Evolutionary conservation across 2,888 invertebrate species (phyloP).

Genomic region (Dascillus cervinus): DNA sequence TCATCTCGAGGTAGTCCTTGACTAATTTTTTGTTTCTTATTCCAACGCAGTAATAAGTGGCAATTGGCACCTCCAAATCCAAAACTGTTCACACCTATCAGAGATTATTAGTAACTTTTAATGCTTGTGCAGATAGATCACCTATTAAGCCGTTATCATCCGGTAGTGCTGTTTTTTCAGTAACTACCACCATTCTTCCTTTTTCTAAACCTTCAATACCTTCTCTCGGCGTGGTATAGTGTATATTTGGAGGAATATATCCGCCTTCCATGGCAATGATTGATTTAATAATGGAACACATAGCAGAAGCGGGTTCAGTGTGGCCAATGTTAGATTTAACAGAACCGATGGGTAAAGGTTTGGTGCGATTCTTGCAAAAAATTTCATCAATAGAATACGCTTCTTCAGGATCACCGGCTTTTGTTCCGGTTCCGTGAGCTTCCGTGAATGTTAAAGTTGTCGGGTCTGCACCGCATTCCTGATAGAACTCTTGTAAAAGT

Average conservation of each 20-base stretch:
- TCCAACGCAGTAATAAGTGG: conserved; percentile 58
- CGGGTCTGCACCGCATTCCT: conserved; percentile 64
- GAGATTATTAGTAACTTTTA: too few species aligned
- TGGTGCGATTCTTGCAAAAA: conserved; percentile 66
- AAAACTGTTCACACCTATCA: conserved; percentile 91
- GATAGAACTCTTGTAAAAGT: conserved; percentile 56
- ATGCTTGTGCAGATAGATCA: too few species aligned
- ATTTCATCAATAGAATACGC: conserved; percentile 72
- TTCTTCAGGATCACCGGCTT: conserved; percentile 89
- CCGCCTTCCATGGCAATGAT: conserved; percentile 62
- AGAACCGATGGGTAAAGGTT: conserved; percentile 77
- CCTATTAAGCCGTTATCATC: conserved; percentile 14
- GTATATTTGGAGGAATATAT: conserved; percentile 60
- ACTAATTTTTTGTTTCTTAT: conserved; percentile 50
- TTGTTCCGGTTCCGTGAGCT: conserved; percentile 79
- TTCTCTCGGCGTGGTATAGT: conserved; percentile 45
- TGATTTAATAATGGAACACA: conserved; percentile 77
- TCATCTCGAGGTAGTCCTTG: conserved; percentile 56
- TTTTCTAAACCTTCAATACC: conserved; percentile 54
- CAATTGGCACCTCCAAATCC: conserved; percentile 90
- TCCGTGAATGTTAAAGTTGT: conserved; percentile 69
- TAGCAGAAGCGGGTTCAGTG: conserved; percentile 76
- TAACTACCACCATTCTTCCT: conserved; percentile 62
- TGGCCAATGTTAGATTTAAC: conserved; percentile 94
- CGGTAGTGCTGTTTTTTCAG: conserved; percentile 58